These are phyloP conservation scores for Gibbula magus DNA, from an alignment of 2,888 invertebrate genomes.

Conservation along the genomic window DNA sequence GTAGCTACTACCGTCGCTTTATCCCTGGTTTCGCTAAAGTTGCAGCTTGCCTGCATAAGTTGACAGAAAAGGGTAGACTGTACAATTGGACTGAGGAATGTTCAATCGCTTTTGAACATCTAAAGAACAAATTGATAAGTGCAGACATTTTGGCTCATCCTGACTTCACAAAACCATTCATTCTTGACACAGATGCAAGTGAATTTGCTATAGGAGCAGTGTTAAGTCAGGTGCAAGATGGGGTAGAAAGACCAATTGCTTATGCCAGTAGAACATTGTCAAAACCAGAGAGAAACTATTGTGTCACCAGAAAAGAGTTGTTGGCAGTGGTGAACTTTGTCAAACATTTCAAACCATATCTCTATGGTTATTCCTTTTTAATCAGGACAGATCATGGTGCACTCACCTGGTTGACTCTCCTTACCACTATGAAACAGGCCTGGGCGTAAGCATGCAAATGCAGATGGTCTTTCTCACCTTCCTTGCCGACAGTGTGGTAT, in stretches of 20 bases:
- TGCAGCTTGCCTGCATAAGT: slow-evolving; percentile 39
- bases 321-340: too few species aligned
- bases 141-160: slow-evolving; percentile 37
- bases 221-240: slow-evolving; percentile 34
- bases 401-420: too few species aligned
- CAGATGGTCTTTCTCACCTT: too few species aligned
- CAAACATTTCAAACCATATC: too few species aligned
- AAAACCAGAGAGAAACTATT: slow-evolving; percentile 32
- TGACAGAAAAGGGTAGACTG: slow-evolving; percentile 26
- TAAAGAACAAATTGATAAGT: slow-evolving; percentile 19
- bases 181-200: slow-evolving; percentile 37
- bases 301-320: slow-evolving; percentile 35
- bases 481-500: background rate
- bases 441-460: too few species aligned
- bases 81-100: slow-evolving; percentile 34
- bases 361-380: too few species aligned
- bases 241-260: slow-evolving; percentile 32
- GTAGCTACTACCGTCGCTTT: slow-evolving; percentile 44
- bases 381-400: too few species aligned
- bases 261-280: slow-evolving; percentile 33
- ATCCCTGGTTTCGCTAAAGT: slow-evolving; percentile 39
- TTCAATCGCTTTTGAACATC: slow-evolving; percentile 22
- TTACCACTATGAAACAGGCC: too few species aligned
- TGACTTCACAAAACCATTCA: background rate
- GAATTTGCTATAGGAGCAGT: too few species aligned